A percentile compares a stretch with the other conserved stretches of the same genome.
phyloP scores from a whole-genome alignment of 1,140 invertebrate species.

The Drosophila ohnishii region DNA sequence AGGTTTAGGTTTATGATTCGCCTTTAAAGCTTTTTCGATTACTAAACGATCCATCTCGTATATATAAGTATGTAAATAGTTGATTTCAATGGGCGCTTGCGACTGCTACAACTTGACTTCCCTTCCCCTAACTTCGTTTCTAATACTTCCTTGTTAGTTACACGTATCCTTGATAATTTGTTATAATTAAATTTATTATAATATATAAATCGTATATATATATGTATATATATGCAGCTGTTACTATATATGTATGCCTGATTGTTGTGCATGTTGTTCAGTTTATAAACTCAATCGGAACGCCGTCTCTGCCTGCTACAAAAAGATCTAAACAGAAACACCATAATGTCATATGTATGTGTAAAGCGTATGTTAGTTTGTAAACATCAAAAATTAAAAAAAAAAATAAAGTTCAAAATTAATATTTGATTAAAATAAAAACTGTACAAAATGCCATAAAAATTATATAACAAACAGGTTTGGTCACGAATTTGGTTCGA shows the following conservation, averaged over 20 bases:
- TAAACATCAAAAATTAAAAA: conserved; percentile 38
- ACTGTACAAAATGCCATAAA: conserved; percentile 79
- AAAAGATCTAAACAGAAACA: conserved; percentile 54
- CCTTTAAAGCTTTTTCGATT: conserved; percentile 73
- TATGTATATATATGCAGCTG: conserved; percentile 67
- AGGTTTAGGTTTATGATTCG: conserved; percentile 55
- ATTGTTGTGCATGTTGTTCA: conserved; percentile 79
- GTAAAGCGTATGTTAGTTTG: conserved; percentile 63
- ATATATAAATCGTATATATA: conserved; percentile 63
- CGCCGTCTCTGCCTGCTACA: conserved; percentile 56
- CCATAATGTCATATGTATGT: conserved; percentile 66
- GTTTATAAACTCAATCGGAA: conserved; percentile 67
- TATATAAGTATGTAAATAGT: conserved; percentile 72
- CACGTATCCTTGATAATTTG: conserved; percentile 75
- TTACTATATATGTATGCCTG: conserved; percentile 74
- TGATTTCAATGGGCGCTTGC: conserved; percentile 75
- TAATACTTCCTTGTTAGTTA: conserved; percentile 80
- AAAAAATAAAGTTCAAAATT: conserved; percentile 9
- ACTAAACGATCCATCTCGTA: conserved; percentile 47
- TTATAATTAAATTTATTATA: conserved; percentile 52
- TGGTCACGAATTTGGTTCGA: conserved; percentile 77
- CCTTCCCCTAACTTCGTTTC: conserved; percentile 50
- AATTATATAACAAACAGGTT: conserved; percentile 80
- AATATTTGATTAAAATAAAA: conserved; percentile 55
- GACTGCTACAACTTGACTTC: conserved; percentile 54